Conservation (phyloP, 2,888 invertebrate genomes). For the Corythucha ciliata region DNA sequence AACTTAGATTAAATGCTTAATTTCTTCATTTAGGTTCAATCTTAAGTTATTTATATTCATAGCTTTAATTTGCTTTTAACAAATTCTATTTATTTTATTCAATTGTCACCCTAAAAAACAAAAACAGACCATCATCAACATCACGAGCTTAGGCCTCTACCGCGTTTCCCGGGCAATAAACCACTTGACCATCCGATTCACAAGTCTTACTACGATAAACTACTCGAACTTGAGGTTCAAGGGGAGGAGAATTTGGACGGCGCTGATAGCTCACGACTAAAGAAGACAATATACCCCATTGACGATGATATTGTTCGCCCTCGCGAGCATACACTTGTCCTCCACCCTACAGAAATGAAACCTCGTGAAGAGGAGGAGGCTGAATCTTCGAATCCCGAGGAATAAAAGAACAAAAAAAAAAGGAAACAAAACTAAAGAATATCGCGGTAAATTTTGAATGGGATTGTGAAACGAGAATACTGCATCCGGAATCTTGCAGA, state of each 20-base stretch:
- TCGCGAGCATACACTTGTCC: conserved; percentile 11
- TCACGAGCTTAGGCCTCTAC: conserved; percentile 17
- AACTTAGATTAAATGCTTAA: not conserved
- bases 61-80: too few species aligned
- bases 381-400: too few species aligned
- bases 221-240: conserved; percentile 20
- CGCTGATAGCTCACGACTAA: conserved; percentile 9
- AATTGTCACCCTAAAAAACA: too few species aligned
- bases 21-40: not conserved
- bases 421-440: too few species aligned
- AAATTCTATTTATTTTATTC: too few species aligned
- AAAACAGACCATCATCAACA: conserved; percentile 19
- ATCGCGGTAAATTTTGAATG: too few species aligned
- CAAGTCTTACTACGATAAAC: conserved; percentile 20
- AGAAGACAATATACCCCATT: conserved; percentile 12
- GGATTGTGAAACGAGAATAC: too few species aligned
- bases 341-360: conserved; percentile 28
- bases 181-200: conserved; percentile 20
- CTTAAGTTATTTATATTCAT: not conserved
- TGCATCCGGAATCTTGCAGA: too few species aligned
- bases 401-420: too few species aligned
- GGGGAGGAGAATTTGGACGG: conserved; percentile 8
- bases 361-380: conserved; percentile 9
- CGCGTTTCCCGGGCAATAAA: conserved; percentile 14
- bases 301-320: conserved; percentile 9